Conservation (phyloP, 2,888 invertebrate species). For the Tiliacea citrago region DNA sequence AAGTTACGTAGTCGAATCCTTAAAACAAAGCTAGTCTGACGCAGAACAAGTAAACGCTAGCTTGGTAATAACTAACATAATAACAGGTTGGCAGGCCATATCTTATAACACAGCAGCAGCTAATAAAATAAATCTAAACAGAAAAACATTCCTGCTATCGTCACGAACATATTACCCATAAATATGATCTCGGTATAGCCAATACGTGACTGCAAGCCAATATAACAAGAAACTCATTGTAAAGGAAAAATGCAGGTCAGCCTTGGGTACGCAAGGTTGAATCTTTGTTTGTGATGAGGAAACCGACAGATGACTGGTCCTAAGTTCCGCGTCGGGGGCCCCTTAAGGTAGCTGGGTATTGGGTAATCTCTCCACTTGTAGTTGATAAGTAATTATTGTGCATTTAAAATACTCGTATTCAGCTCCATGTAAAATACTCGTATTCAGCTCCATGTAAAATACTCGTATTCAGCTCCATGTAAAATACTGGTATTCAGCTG, state of each 20-base stretch:
- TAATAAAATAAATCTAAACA: constrained; percentile 30
- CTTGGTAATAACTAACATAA: not conserved
- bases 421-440: no score
- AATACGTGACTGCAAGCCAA: constrained; percentile 47
- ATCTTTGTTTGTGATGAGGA: constrained; percentile 53
- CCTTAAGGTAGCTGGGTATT: constrained; percentile 27
- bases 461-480: no score
- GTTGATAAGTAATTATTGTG: constrained; percentile 26
- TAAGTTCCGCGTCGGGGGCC: constrained; percentile 43
- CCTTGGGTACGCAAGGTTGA: constrained; percentile 48
- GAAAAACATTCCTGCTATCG: constrained; percentile 38
- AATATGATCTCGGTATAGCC: constrained; percentile 35
- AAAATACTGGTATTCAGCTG: no score
- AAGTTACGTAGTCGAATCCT: not conserved
- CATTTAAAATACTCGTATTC: no score
- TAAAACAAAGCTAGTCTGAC: not conserved
- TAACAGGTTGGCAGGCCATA: constrained; percentile 21
- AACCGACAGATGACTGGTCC: constrained; percentile 15
- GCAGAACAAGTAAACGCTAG: not conserved
- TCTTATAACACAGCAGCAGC: not conserved
- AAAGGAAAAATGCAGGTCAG: constrained; percentile 48
- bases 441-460: no score
- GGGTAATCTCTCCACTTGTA: constrained; percentile 35
- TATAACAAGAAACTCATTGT: constrained; percentile 23
- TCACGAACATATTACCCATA: constrained; percentile 48